Conservation (phyloP, 2,888 invertebrate species). For the Xanthorhoe designata region DNA sequence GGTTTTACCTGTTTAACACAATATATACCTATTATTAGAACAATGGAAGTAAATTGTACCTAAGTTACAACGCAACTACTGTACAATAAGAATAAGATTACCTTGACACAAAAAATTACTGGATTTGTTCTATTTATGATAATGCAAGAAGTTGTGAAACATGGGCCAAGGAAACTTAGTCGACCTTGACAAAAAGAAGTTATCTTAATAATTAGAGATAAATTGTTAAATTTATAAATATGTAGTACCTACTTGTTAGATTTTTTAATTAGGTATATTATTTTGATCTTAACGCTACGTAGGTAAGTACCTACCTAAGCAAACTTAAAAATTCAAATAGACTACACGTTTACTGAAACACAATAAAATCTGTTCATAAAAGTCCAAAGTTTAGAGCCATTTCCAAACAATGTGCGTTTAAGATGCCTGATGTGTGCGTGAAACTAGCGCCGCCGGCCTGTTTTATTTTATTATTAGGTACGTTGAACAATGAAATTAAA, state of each 20-base stretch:
- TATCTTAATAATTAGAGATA: constrained; percentile 55
- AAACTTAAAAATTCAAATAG: too few species aligned
- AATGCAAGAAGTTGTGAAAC: constrained; percentile 64
- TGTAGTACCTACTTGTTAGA: neutral
- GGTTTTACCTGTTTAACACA: constrained; percentile 58
- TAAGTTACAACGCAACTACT: constrained; percentile 33
- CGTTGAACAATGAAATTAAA: too few species aligned
- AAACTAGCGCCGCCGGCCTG: too few species aligned
- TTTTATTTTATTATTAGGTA: too few species aligned
- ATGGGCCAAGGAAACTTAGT: constrained; percentile 66
- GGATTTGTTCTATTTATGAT: constrained; percentile 58
- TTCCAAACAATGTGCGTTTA: too few species aligned
- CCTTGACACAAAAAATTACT: constrained; percentile 43
- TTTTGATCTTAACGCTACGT: too few species aligned
- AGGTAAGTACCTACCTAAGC: too few species aligned
- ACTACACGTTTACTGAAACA: too few species aligned
- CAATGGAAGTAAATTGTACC: constrained; percentile 30
- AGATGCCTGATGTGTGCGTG: too few species aligned
- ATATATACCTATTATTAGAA: constrained; percentile 24
- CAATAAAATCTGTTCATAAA: too few species aligned
- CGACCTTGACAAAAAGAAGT: constrained; percentile 69
- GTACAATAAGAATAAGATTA: constrained; percentile 28
- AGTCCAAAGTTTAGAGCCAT: too few species aligned
- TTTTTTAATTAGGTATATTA: neutral
- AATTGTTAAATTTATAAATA: constrained; percentile 16